Evolutionary conservation across 2,888 invertebrate species (phyloP).

Genomic region (Dryococelus australis): DNA sequence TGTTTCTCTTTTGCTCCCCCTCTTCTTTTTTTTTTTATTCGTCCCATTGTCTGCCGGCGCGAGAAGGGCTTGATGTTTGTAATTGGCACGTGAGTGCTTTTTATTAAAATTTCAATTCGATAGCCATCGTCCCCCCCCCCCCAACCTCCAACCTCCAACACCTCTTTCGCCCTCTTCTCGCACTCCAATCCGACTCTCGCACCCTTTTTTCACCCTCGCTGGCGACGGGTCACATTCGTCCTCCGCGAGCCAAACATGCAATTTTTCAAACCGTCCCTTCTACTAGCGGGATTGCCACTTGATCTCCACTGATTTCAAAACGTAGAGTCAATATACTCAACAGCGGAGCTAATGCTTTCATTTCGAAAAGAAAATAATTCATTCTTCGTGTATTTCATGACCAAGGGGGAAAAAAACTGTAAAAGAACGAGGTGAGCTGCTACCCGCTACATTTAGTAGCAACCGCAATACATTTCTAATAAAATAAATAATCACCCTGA

Average conservation of each 20-base stretch:
- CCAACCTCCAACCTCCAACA: too few species aligned
- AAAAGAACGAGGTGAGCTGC: neutral
- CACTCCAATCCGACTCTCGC: neutral
- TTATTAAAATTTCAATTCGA: slow-evolving; percentile 16
- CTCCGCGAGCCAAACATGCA: neutral
- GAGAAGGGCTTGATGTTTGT: slow-evolving; percentile 9
- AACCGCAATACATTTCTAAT: too few species aligned
- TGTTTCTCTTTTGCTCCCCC: neutral
- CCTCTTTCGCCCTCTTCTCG: neutral
- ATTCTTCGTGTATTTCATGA: neutral
- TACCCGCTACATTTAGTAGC: too few species aligned
- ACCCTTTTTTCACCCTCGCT: neutral
- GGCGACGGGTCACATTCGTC: neutral
- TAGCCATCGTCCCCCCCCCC: neutral
- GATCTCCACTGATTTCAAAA: slow-evolving; percentile 16
- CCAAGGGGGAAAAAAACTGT: neutral
- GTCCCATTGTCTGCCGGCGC: neutral
- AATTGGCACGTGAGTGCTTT: slow-evolving; percentile 16
- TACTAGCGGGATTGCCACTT: neutral
- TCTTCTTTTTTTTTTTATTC: neutral
- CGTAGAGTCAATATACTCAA: neutral
- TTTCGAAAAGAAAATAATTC: slow-evolving; percentile 16
- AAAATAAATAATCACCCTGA: too few species aligned
- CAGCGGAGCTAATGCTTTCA: neutral
- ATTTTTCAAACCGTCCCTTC: neutral